Percentiles rank a stretch among this genome's conserved stretches.
Conservation (phyloP, 2,797 vertebrate genomes). For the Chaetodon trifasciatus region DNA sequence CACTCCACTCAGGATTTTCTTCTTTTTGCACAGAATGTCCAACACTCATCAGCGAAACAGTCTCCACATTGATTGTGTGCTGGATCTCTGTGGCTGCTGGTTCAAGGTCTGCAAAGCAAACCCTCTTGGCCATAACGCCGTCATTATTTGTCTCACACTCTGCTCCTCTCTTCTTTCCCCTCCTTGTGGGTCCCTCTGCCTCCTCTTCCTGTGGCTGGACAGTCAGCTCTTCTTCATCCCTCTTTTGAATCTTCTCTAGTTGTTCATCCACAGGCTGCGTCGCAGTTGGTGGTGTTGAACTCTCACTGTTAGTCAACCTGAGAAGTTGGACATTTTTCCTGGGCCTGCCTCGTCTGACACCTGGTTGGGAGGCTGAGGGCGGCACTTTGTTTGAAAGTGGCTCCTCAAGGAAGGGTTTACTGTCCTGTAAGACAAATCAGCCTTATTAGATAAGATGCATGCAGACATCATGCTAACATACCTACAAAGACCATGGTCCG, state of each 20-base stretch:
- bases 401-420: neutral
- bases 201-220: conserved; percentile 5
- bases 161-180: conserved; percentile 38
- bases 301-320: neutral
- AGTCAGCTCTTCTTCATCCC: neutral
- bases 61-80: conserved; percentile 37
- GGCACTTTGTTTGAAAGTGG: rapidly evolving
- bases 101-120: conserved; percentile 7
- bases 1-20: neutral
- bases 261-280: conserved; percentile 1
- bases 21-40: neutral
- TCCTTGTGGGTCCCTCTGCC: neutral
- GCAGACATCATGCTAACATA: neutral
- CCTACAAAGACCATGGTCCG: neutral
- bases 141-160: neutral
- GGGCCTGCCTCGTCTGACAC: rapidly evolving
- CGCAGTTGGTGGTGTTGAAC: neutral
- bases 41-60: neutral
- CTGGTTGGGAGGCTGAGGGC: neutral
- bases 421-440: conserved; percentile 39
- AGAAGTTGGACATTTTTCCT: neutral
- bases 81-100: neutral
- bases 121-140: conserved; percentile 44
- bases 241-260: neutral
- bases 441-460: neutral